Evolutionary conservation across 2,888 invertebrate species (phyloP), one percentile per base, ranked within the genome.

Genomic region (Enchytraeus crypticus): DNA sequence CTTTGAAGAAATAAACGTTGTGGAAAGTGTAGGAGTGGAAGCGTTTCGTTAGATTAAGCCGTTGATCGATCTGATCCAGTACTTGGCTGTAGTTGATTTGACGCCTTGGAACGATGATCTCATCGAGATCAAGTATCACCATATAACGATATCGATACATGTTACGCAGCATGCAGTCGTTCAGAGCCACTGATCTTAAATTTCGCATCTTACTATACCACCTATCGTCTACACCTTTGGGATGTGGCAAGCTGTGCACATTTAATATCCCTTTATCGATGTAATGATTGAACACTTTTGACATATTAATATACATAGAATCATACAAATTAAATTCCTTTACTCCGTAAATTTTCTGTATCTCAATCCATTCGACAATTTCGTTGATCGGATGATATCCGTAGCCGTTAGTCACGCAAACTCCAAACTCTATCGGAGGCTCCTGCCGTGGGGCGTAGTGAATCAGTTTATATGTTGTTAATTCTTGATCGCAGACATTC

Each of bases 161-260:
- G 57, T 67, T 64, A 1, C 63, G 51, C 38, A 65, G 29, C 66
- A 68, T 61, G 34, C 68, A 68, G 63, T 68, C 68, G 49, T 68
- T 68, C 23, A 67, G 49, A 21, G 66, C 59, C 26, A 63, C 64
- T 2, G 66, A 55, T n/a, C n/a, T n/a, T n/a, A n/a, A n/a, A n/a
- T n/a, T n/a, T n/a, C n/a, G n/a, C n/a, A n/a, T n/a, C n/a, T n/a
- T n/a, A n/a, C n/a, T n/a, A n/a, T n/a, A n/a, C n/a, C n/a, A n/a
- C n/a, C n/a, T n/a, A n/a, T n/a, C n/a, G n/a, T n/a, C n/a, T n/a
- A n/a, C n/a, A n/a, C n/a, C n/a, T n/a, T n/a, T n/a, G n/a, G n/a
- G n/a, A n/a, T n/a, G n/a, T n/a, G n/a, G n/a, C n/a, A n/a, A 63
- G 21, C 46, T 43, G 47, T 55, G 47, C 1, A 67, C 53, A 5